Base-by-base conservation (phyloP, 37 sponge, comb jelly and placozoan species). In the Lycopodina hypogea region DNA sequence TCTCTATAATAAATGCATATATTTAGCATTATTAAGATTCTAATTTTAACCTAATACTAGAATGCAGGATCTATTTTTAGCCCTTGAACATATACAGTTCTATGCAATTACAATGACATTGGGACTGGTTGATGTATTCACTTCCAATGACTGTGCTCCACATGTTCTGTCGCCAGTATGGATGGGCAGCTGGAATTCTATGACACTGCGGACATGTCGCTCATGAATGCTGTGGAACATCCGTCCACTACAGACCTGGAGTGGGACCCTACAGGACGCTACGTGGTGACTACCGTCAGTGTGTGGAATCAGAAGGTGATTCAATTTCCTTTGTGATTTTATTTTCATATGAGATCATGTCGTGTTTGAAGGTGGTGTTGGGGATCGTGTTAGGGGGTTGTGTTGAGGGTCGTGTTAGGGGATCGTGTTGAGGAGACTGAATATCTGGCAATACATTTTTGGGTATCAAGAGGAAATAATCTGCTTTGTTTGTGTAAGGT, bases 191-290 rank as follows among this genome's bases (percentile, higher is more conserved):
- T 97, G 78, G 95, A 94, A 71, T 97, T 97, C 78, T 88, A 79
- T 32, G 94, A 96, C 78, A 88, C 92, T 0, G 81, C 79, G 23
- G 89, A 88, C 58, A 74, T 86, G 68, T 69, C 88, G 23, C 40
- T 93, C 42, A 91, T 93, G 83, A 86, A 86, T 57, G 75, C 62
- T n/a, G 70, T 71, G 24, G 91, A 94, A 41, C 99, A 98, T 76
- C 68, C 58, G 18, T 52, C 69, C 28, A 77, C 80, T 6, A 92
- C 99, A 9, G 95, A 99, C 74, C 61, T 99, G 42, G 91, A 86
- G 64, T 99, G 99, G 99, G 99, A 99, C 75, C 99, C 97, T 7
- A 94, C 99, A 15, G 99, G 99, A 42, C 78, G 98, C 37, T 97
- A 92, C 52, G 86, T 97, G 14, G 76, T 85, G 75, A 86, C 87